Evolutionary conservation across 1,140 invertebrate genomes (phyloP).

Genomic region (Pteromalus puparum): DNA sequence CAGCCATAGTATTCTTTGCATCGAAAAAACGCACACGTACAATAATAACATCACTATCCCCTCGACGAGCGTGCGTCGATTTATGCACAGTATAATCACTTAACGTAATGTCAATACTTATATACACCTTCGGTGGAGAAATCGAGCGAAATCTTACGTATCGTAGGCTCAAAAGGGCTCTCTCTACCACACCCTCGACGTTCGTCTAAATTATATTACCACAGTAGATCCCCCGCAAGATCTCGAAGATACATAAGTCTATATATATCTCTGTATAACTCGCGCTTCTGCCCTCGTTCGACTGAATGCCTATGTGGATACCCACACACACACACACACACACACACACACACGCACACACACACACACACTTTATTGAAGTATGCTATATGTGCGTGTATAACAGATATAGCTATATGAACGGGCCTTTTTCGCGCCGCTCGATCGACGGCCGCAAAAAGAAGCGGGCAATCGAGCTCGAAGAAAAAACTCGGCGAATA

Average conservation of each 20-base stretch:
- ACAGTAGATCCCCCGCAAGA: no score
- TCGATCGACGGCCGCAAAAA: conserved; percentile 4
- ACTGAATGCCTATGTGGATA: no score
- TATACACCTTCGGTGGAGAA: no score
- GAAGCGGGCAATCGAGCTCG: conserved; percentile 11
- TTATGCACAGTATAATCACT: conserved; percentile 27
- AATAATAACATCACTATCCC: no score
- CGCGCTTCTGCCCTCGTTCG: not conserved
- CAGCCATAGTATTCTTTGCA: no score
- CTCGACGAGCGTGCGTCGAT: not conserved
- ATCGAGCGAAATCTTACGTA: no score
- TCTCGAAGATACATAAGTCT: not conserved
- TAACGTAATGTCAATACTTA: not conserved
- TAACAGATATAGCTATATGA: not conserved
- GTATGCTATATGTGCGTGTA: no score
- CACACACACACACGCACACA: no score
- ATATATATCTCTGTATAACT: not conserved
- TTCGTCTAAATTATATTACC: no score
- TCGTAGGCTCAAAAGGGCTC: not conserved
- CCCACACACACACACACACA: not conserved
- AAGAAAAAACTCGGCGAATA: conserved; percentile 57
- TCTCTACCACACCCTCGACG: not conserved
- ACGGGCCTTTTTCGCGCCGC: not conserved
- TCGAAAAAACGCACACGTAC: no score
- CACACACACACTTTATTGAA: no score